A percentile compares a stretch with the other conserved stretches of the same genome.
Conservation (phyloP, 2,797 vertebrate species). For the Rhynchonycteris naso region DNA sequence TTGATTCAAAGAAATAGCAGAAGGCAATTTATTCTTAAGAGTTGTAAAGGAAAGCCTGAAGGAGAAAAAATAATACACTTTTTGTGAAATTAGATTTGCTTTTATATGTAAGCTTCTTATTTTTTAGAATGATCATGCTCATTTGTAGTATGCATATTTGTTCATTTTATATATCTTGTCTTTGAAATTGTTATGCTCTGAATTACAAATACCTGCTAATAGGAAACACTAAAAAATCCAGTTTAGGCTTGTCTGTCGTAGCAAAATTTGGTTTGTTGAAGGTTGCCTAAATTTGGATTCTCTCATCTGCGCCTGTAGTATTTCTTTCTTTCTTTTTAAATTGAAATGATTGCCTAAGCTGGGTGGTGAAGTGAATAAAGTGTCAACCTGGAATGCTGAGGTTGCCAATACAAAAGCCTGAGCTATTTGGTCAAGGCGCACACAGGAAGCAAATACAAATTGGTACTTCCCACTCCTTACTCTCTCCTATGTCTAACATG, state of each 20-base stretch:
- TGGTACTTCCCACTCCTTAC: too few relatives aligned
- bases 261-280: not conserved
- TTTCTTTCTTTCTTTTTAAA: not conserved
- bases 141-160: not conserved
- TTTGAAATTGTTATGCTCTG: not conserved
- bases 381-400: too few relatives aligned
- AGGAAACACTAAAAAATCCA: not conserved
- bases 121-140: not conserved
- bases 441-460: too few relatives aligned
- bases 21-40: not conserved
- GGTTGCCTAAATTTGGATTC: not conserved
- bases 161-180: not conserved
- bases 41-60: not conserved
- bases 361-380: too few relatives aligned
- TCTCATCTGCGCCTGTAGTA: not conserved
- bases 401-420: too few relatives aligned
- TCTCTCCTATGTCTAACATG: too few relatives aligned
- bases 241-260: not conserved
- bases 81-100: constrained; percentile 35
- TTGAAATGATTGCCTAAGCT: not conserved
- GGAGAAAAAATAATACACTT: not conserved
- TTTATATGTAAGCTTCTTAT: not conserved
- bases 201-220: not conserved
- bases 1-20: not conserved
- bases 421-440: too few relatives aligned